Evolutionary conservation across 2,888 invertebrate species (phyloP).

Genomic region (Rhimphoctona megacephalus): DNA sequence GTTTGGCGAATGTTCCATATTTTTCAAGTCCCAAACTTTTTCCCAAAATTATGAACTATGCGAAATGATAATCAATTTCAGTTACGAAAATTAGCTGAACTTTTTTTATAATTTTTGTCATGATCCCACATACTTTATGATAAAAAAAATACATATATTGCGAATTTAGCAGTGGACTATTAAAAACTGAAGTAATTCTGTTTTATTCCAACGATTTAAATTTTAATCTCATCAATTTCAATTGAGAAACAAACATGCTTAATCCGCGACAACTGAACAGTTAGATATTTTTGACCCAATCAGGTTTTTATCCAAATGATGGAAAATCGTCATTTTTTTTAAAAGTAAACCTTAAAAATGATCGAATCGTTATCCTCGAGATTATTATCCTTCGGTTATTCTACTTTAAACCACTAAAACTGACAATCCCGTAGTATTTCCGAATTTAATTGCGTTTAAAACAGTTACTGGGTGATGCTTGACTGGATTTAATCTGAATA

Average conservation of each 20-base stretch:
- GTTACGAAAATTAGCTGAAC: too few relatives aligned
- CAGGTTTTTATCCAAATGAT: background rate
- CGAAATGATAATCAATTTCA: too few relatives aligned
- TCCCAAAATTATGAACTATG: background rate
- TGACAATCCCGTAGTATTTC: background rate
- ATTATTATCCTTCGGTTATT: background rate
- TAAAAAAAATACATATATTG: background rate
- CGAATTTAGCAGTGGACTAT: too few relatives aligned
- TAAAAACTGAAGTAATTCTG: background rate
- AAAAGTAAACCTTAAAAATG: background rate
- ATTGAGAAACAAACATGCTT: background rate
- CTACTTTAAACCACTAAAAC: background rate
- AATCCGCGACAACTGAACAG: background rate
- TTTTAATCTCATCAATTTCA: background rate
- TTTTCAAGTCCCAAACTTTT: background rate
- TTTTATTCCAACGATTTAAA: background rate
- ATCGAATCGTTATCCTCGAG: constrained; percentile 1
- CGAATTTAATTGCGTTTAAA: background rate
- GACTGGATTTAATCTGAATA: constrained; percentile 1
- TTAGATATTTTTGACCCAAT: background rate
- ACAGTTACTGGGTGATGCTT: background rate
- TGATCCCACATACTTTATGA: background rate
- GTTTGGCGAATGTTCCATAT: background rate
- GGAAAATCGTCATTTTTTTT: background rate
- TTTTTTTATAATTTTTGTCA: too few relatives aligned